These are phyloP conservation scores for Pseudomyrmex pallidus DNA, from an alignment of 1,140 invertebrate species.

Conservation along the genomic window DNA sequence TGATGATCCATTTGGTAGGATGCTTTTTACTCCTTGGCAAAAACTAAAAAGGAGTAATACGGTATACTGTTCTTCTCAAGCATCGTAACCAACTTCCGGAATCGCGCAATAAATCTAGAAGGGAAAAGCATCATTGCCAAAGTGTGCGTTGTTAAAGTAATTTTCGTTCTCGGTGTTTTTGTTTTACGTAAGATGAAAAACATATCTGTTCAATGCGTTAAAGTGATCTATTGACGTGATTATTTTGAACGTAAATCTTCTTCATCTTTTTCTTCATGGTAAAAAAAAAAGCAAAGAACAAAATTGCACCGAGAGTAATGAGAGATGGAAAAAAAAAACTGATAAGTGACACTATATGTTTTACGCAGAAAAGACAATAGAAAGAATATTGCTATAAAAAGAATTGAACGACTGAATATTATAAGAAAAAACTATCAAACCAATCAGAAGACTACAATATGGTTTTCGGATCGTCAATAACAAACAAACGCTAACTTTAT, in stretches of 20 bases:
- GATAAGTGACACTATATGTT: background rate
- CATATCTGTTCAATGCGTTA: background rate
- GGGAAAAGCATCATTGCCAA: background rate
- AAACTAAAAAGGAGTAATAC: constrained; percentile 35
- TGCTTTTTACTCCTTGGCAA: constrained; percentile 30
- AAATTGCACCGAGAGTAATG: background rate
- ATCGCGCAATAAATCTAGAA: constrained; percentile 29
- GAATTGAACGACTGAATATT: background rate
- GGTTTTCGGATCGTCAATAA: constrained; percentile 28
- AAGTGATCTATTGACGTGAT: background rate
- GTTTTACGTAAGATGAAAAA: background rate
- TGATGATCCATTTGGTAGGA: constrained; percentile 20
- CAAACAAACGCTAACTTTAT: constrained; percentile 51
- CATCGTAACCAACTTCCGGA: constrained; percentile 41
- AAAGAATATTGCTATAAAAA: background rate
- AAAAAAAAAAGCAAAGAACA: background rate
- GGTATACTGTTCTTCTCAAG: constrained; percentile 4
- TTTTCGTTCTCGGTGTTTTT: background rate
- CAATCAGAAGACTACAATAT: background rate
- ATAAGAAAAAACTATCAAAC: background rate
- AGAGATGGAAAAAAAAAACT: no score
- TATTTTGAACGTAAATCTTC: background rate
- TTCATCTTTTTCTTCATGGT: no score
- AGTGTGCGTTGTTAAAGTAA: constrained; percentile 11
- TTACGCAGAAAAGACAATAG: background rate